Evolutionary conservation across 2,888 invertebrate species (phyloP), one percentile per base, ranked within the genome.

Genomic region (Drosophila kanekoi): DNA sequence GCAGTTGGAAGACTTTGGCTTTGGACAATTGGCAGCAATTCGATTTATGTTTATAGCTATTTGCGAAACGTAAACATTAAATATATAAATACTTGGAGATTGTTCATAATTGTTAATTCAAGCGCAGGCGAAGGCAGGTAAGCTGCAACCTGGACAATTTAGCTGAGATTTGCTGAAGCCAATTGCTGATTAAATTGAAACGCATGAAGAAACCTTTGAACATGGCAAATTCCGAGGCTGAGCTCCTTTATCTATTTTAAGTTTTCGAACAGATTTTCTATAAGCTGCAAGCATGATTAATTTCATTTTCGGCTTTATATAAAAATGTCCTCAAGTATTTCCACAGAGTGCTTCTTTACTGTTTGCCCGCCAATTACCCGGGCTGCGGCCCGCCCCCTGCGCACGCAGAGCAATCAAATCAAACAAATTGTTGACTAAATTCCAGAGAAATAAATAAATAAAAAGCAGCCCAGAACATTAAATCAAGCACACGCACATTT

Each of bases 371-470:
- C 74, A 74, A 77, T 74, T 74, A 76, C 57, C 35, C n/a, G 6
- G 13, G 37, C 13, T 10, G 9, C 10, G n/a, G 4, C 4, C 28
- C 10, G 6, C 23, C 35, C 18, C 8, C 18, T 20, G 59, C 54
- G 10, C 53, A 62, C 59, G 38, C 53, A 47, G 35, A 43, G 81
- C 81, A 87, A 84, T 83, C 87, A 88, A 87, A 83, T 77, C 61
- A 71, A 81, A 79, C 87, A 89, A 84, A 87, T 87, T 89, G 84
- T 79, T 89, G 81, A 84, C 88, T 82, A 87, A 83, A 87, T 87
- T 82, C 72, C 66, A 70, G 56, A 37, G 53, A 71, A 69, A 72
- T 79, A 70, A 83, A 77, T 73, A 87, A 89, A 87, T 88, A 87
- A 80, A 80, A 69, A 76, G 52, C 56, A 45, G 57, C 59, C 38